Percentiles rank a stretch among this genome's conserved stretches.
Evolutionary conservation across 2,797 vertebrate species (phyloP).

Genomic region (Enteromius thamalakanensis): DNA sequence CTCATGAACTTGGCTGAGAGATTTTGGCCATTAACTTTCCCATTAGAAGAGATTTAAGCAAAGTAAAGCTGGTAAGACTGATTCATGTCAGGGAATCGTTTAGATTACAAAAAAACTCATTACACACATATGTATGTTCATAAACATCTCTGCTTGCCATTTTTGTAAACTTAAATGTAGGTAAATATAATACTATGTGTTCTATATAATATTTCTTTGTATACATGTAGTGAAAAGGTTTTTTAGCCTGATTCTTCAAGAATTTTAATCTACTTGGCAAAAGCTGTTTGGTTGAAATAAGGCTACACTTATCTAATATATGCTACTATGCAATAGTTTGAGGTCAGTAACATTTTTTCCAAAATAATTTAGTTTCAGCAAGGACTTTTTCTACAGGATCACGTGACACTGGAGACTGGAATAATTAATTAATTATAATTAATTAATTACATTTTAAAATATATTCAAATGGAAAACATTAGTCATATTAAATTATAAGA

Average conservation of each 20-base stretch:
- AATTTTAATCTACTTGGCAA: not conserved
- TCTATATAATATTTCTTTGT: not conserved
- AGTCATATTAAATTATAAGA: not conserved
- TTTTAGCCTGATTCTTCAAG: not conserved
- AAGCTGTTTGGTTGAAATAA: not conserved
- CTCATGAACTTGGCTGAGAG: not conserved
- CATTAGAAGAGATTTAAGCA: not conserved
- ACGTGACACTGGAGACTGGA: not conserved
- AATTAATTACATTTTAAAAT: not conserved
- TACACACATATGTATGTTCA: not conserved
- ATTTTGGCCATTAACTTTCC: not conserved
- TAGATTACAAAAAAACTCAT: not conserved
- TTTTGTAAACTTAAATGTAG: constrained; percentile 12
- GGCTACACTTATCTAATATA: not conserved
- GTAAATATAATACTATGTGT: not conserved
- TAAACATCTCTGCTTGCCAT: not conserved
- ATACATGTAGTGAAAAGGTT: not conserved
- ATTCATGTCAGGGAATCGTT: not conserved
- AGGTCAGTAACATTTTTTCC: not conserved
- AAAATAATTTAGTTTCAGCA: not conserved
- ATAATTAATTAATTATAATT: too few relatives aligned
- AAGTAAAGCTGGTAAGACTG: not conserved
- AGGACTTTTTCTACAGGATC: not conserved
- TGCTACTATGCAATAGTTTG: not conserved
- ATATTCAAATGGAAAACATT: not conserved